These are phyloP conservation scores for Pica pica DNA, from an alignment of 2,113 vertebrate genomes.

Conservation along the genomic window DNA sequence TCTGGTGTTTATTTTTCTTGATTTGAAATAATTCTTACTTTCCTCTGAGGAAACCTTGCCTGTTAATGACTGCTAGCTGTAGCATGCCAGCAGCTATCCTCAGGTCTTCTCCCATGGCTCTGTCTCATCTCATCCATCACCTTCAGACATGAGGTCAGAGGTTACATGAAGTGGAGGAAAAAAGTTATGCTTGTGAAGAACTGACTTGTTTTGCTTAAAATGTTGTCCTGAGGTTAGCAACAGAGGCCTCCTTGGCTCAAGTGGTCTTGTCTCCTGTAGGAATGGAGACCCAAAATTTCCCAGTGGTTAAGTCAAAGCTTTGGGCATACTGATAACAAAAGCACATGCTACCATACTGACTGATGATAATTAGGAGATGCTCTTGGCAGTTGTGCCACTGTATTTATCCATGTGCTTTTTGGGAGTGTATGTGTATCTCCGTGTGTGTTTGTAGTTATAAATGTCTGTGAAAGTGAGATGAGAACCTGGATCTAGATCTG, in stretches of 20 bases:
- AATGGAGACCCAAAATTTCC: not conserved
- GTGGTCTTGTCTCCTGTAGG: not conserved
- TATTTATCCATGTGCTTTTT: not conserved
- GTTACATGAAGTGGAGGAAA: not conserved
- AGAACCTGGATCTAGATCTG: not conserved
- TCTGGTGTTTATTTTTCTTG: slow-evolving; percentile 58
- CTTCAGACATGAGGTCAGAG: not conserved
- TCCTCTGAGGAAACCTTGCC: slow-evolving; percentile 14
- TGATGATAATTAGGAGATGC: not conserved
- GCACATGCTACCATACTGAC: not conserved
- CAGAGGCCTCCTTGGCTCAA: not conserved
- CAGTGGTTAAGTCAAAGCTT: not conserved
- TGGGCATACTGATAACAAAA: not conserved
- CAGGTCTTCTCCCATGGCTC: slow-evolving; percentile 36
- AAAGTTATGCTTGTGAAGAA: not conserved
- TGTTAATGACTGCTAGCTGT: slow-evolving; percentile 23
- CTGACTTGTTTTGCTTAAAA: not conserved
- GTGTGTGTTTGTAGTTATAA: not conserved
- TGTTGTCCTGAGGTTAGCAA: not conserved
- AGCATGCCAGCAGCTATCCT: not conserved
- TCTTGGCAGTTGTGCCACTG: not conserved
- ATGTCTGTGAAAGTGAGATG: not conserved
- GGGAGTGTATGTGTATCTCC: not conserved
- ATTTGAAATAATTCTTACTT: slow-evolving; percentile 62
- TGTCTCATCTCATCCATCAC: slow-evolving; percentile 23